Percentiles rank a stretch among this genome's conserved stretches.
Evolutionary conservation across 2,888 invertebrate genomes (phyloP).

Genomic region (Trisateles emortualis): DNA sequence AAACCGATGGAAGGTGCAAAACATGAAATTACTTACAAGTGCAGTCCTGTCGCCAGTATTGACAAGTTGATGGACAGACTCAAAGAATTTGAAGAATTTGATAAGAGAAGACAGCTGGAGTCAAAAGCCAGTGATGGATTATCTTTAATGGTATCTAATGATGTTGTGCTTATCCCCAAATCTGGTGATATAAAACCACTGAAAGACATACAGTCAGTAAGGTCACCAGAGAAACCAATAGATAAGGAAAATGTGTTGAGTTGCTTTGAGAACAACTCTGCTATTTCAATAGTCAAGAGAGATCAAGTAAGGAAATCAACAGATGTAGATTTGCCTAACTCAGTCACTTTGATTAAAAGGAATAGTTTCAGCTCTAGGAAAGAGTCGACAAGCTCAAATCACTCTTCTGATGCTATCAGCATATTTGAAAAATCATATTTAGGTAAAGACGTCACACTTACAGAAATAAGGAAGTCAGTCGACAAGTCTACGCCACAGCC

Average conservation of each 20-base stretch:
- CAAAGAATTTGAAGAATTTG: constrained; percentile 83
- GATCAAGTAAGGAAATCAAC: constrained; percentile 80
- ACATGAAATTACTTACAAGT: constrained; percentile 73
- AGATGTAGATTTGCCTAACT: constrained; percentile 81
- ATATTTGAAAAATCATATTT: constrained; percentile 83
- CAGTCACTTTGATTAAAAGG: constrained; percentile 81
- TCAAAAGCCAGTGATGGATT: constrained; percentile 71
- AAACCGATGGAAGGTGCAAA: constrained; percentile 68
- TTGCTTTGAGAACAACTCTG: constrained; percentile 84
- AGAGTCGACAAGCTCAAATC: constrained; percentile 82
- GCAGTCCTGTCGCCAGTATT: constrained; percentile 76
- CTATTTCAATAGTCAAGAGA: constrained; percentile 83
- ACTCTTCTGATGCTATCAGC: constrained; percentile 81
- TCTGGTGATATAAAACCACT: constrained; percentile 80
- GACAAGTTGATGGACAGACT: constrained; percentile 83
- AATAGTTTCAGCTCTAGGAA: constrained; percentile 80
- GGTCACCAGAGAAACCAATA: constrained; percentile 76
- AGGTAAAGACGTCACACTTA: constrained; percentile 82
- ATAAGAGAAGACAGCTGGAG: constrained; percentile 80
- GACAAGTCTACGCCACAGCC: constrained; percentile 68
- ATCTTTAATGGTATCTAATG: constrained; percentile 80
- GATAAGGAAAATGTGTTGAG: constrained; percentile 83
- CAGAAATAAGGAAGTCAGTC: constrained; percentile 81
- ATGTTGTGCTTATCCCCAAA: constrained; percentile 81
- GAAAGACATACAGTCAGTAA: constrained; percentile 79